phyloP scores from a whole-genome alignment of 1,140 invertebrate species.

The Drosophila orosa region DNA sequence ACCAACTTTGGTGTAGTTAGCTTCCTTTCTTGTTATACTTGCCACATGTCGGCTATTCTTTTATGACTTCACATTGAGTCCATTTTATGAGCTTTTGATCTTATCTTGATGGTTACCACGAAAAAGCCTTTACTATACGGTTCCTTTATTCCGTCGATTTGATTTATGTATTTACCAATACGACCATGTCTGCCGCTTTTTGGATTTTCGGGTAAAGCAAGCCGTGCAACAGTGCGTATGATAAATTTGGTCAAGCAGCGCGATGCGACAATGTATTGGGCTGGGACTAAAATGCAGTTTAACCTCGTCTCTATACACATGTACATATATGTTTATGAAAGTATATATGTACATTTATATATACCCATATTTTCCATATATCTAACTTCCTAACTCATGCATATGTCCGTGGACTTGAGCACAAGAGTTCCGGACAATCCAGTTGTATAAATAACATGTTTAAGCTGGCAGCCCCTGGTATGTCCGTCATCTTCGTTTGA shows the following conservation, averaged over 20 bases:
- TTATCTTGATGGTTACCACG: constrained; percentile 57
- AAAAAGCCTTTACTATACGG: constrained; percentile 8
- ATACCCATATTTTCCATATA: no score
- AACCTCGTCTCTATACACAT: constrained; percentile 10
- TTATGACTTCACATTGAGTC: constrained; percentile 16
- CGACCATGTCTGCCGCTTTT: constrained; percentile 11
- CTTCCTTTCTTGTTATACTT: no score
- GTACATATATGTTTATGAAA: no score
- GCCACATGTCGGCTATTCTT: constrained; percentile 9
- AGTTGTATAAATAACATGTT: constrained; percentile 47
- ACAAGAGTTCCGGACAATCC: background rate
- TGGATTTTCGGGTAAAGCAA: constrained; percentile 9
- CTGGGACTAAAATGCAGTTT: constrained; percentile 32
- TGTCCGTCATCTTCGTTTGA: constrained; percentile 18
- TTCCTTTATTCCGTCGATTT: constrained; percentile 21
- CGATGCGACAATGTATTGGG: constrained; percentile 12
- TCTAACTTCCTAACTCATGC: no score
- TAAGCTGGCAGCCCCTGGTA: constrained; percentile 39
- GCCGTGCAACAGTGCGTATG: constrained; percentile 56
- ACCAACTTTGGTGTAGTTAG: no score
- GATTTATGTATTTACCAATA: constrained; percentile 46
- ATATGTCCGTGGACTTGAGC: background rate
- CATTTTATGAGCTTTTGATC: constrained; percentile 60
- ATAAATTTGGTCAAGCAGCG: constrained; percentile 60
- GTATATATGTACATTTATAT: no score